Evolutionary conservation across 2,888 invertebrate genomes (phyloP).

Genomic region (Nephrotoma appendiculata): DNA sequence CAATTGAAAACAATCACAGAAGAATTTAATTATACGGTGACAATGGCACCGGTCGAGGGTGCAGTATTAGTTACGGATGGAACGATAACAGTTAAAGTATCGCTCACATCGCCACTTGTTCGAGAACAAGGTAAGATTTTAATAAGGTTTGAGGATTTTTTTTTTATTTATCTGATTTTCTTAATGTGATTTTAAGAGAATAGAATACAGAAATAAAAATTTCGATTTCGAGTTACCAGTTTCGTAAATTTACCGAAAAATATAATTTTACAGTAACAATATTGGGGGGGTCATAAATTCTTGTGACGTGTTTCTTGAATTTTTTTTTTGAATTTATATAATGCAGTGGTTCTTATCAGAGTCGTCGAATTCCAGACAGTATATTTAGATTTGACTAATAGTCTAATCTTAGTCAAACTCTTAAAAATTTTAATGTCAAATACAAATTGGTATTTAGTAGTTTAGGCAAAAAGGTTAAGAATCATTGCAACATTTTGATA

Average conservation of each 20-base stretch:
- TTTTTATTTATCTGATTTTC: slow-evolving; percentile 1
- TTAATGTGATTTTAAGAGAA: neutral
- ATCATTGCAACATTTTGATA: neutral
- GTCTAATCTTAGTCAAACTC: no score
- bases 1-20: slow-evolving; percentile 59
- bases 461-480: neutral
- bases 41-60: slow-evolving; percentile 70
- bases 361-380: no score
- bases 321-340: neutral
- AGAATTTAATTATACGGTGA: slow-evolving; percentile 69
- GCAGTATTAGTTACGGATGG: slow-evolving; percentile 72
- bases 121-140: slow-evolving; percentile 53
- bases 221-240: slow-evolving; percentile 20
- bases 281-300: neutral
- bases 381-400: no score
- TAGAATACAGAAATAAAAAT: neutral
- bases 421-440: no score
- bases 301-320: neutral
- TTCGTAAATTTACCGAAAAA: slow-evolving; percentile 10
- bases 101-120: slow-evolving; percentile 85
- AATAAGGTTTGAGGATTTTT: neutral
- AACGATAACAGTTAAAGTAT: slow-evolving; percentile 66
- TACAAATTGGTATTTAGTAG: neutral
- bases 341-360: neutral
- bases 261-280: neutral